Percentiles rank a stretch among this genome's conserved stretches.
These are phyloP conservation scores for Pinctada fucata DNA, from an alignment of 2,888 invertebrate species.

Conservation along the genomic window DNA sequence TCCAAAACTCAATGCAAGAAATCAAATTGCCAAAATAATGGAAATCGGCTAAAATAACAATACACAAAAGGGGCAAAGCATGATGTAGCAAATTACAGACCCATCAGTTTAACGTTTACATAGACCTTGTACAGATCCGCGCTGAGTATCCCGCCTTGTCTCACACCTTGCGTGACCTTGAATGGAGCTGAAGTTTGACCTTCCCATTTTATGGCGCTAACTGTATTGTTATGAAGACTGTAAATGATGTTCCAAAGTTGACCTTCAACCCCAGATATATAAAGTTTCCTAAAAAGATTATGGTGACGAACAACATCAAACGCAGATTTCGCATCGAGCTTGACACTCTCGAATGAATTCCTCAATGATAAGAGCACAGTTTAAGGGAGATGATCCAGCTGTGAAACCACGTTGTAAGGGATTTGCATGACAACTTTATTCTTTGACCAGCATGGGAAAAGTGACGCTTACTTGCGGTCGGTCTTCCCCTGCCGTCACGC, in stretches of 20 bases:
- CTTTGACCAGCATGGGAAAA: too few species aligned
- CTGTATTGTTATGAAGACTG: conserved; percentile 2
- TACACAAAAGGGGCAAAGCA: too few species aligned
- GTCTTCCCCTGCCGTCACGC: too few species aligned
- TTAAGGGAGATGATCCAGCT: conserved; percentile 11
- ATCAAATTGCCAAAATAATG: too few species aligned
- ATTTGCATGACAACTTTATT: neutral
- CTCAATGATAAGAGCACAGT: conserved; percentile 12
- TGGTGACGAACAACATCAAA: conserved; percentile 22
- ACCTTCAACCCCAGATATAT: conserved; percentile 5
- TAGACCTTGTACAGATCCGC: neutral
- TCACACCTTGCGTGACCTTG: too few species aligned
- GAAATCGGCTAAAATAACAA: too few species aligned
- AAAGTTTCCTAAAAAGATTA: conserved; percentile 24
- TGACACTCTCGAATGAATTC: conserved; percentile 7
- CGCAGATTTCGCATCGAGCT: conserved; percentile 28
- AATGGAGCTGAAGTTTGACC: too few species aligned
- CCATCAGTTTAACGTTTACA: neutral
- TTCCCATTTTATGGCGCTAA: neutral
- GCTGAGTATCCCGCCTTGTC: too few species aligned
- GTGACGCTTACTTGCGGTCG: too few species aligned
- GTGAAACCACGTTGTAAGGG: conserved; percentile 28
- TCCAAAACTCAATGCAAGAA: too few species aligned
- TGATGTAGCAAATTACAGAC: too few species aligned
- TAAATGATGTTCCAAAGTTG: conserved; percentile 10